Conservation (phyloP, 2,113 vertebrate genomes). For the Coracopsis vasa region DNA sequence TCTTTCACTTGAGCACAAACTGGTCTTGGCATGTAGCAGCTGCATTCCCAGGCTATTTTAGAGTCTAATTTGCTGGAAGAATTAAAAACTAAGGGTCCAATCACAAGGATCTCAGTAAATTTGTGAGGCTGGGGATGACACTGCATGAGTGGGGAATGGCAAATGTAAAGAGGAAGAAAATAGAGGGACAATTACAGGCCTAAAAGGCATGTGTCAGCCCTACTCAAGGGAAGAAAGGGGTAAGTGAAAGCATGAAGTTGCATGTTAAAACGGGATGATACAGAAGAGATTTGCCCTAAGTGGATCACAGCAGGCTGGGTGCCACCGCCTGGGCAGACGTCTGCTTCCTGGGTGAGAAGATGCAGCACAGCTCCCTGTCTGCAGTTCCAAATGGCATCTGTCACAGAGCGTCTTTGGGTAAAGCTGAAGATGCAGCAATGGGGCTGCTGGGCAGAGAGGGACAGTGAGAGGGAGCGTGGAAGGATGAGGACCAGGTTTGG, state of each 20-base stretch:
- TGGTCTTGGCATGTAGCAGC: not conserved
- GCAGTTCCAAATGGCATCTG: not conserved
- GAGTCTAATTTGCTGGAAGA: not conserved
- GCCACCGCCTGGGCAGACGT: not conserved
- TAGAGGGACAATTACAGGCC: not conserved
- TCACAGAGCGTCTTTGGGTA: accelerated
- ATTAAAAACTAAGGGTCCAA: not conserved
- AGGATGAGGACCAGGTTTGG: not conserved
- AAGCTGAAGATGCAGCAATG: accelerated
- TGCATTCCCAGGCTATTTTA: not conserved
- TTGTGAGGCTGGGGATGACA: not conserved
- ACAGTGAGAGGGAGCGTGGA: accelerated
- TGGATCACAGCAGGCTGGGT: not conserved
- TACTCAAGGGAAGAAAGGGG: not conserved
- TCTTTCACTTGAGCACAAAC: not conserved
- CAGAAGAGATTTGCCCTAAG: not conserved
- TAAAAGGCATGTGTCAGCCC: not conserved
- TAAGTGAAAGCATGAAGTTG: not conserved
- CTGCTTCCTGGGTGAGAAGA: not conserved
- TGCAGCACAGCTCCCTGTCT: not conserved
- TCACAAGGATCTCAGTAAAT: not conserved
- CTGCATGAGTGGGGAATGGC: not conserved
- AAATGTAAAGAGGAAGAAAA: not conserved
- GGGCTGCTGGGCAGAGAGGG: not conserved
- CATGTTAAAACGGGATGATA: not conserved